Percentiles rank a stretch among this genome's conserved stretches.
Evolutionary conservation across 2,113 vertebrate genomes (phyloP).

Genomic region (Notarius quadriscutis): DNA sequence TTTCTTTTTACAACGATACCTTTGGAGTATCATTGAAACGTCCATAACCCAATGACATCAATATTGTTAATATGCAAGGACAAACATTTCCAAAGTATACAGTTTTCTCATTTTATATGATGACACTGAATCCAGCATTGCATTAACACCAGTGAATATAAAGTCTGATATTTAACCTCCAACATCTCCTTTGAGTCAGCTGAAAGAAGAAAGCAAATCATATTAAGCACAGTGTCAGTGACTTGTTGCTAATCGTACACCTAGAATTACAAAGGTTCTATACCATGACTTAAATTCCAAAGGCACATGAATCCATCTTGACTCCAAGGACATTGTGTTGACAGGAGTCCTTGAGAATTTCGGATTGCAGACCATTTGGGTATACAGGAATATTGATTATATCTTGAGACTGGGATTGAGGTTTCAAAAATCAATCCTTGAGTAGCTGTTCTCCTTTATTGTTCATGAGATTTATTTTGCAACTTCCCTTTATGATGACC

Average conservation of each 20-base stretch:
- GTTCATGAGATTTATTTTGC: neutral
- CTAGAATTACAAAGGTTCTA: neutral
- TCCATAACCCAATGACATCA: neutral
- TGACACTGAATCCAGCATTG: neutral
- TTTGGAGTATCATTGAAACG: neutral
- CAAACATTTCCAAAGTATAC: neutral
- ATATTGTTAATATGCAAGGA: neutral
- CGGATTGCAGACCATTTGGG: neutral
- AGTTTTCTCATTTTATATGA: neutral
- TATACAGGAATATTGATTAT: conserved; percentile 21
- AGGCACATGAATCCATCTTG: neutral
- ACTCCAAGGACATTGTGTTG: neutral
- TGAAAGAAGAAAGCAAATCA: conserved; percentile 9
- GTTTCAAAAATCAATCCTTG: conserved; percentile 5
- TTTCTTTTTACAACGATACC: too few relatives aligned
- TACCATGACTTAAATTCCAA: conserved; percentile 2
- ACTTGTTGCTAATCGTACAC: neutral
- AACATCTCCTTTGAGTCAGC: neutral
- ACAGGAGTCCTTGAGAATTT: neutral
- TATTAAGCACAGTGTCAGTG: neutral
- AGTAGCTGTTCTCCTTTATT: neutral
- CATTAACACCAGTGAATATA: neutral
- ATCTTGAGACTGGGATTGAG: neutral
- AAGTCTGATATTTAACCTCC: neutral
- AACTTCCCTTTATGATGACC: neutral